A percentile compares a stretch with the other conserved stretches of the same genome.
These are phyloP conservation scores for Sarcophaga rosellei DNA, from an alignment of 2,888 invertebrate genomes.

Conservation along the genomic window DNA sequence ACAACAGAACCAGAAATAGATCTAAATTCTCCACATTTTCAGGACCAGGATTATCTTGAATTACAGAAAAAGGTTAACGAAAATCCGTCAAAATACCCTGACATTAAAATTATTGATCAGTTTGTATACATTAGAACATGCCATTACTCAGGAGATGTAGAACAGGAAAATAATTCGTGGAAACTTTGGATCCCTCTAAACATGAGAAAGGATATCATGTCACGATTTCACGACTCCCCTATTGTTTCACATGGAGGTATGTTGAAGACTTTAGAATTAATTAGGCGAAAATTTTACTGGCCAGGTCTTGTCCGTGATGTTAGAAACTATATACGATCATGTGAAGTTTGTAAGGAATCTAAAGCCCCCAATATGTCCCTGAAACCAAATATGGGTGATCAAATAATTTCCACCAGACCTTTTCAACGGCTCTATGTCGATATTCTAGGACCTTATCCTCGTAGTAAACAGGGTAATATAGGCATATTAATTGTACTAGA, in stretches of 20 bases:
- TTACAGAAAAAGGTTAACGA: neutral
- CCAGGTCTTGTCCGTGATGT: no score
- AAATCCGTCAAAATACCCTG: neutral
- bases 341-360: neutral
- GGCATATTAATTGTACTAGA: no score
- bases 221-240: no score
- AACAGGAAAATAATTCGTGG: no score
- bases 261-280: slow-evolving; percentile 12
- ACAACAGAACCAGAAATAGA: slow-evolving; percentile 33
- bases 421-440: no score
- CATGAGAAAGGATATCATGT: no score
- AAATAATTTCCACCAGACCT: neutral
- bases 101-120: slow-evolving; percentile 25
- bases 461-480: no score
- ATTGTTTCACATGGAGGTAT: no score
- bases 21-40: slow-evolving; percentile 11
- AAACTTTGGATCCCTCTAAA: no score
- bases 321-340: no score
- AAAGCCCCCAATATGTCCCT: neutral
- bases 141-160: slow-evolving; percentile 18
- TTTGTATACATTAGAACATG: slow-evolving; percentile 20
- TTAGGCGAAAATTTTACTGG: slow-evolving; percentile 9
- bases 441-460: no score
- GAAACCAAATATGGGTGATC: slow-evolving; percentile 22
- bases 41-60: slow-evolving; percentile 4